phyloP scores from a whole-genome alignment of 2,797 vertebrate species.

The Sebastes hubbsi region DNA sequence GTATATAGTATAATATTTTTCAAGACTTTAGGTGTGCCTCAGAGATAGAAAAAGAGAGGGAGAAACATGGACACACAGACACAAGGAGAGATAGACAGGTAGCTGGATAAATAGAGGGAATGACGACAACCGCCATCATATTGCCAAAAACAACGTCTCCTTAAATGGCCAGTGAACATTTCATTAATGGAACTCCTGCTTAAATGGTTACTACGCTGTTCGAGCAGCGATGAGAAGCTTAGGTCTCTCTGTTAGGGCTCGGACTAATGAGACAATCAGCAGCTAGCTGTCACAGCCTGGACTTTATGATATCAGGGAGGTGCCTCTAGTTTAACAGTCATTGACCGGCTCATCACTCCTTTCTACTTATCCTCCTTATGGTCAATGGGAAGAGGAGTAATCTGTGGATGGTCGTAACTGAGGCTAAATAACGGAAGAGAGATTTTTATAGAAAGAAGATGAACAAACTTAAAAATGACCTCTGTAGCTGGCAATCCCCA shows the following conservation, averaged over 20 bases:
- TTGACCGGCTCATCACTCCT: slow-evolving; percentile 30
- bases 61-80: neutral
- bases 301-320: slow-evolving; percentile 47
- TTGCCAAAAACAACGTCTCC: neutral
- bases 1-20: neutral
- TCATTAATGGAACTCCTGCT: slow-evolving; percentile 18
- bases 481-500: neutral
- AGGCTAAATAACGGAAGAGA: neutral
- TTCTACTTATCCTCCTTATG: slow-evolving; percentile 7
- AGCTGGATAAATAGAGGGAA: neutral
- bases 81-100: neutral
- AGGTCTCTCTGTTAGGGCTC: neutral
- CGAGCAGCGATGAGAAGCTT: slow-evolving; percentile 14
- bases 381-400: slow-evolving; percentile 5
- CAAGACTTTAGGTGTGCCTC: neutral
- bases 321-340: slow-evolving; percentile 45
- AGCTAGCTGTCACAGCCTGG: slow-evolving; percentile 24
- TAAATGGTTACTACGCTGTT: slow-evolving; percentile 23
- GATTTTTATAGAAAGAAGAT: neutral
- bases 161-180: slow-evolving; percentile 15
- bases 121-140: neutral
- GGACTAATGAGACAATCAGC: slow-evolving; percentile 50
- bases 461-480: neutral
- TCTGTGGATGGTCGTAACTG: neutral
- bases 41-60: neutral